A percentile compares a stretch with the other conserved stretches of the same genome.
These are phyloP conservation scores for Megaceryle torquata DNA, from an alignment of 2,113 vertebrate species.

Conservation along the genomic window DNA sequence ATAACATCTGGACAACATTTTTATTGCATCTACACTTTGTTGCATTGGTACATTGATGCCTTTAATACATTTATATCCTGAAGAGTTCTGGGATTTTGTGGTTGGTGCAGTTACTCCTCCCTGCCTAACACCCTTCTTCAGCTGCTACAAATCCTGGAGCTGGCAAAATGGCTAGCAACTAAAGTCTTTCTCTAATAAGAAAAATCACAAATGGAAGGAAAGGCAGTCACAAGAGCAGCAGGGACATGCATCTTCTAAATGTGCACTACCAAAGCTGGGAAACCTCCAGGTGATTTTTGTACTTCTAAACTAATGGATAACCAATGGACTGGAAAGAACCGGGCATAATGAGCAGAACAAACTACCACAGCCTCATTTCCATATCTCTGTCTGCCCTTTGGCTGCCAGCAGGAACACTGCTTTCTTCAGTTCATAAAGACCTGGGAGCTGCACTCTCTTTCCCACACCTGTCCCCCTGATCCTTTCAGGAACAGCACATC, in stretches of 20 bases:
- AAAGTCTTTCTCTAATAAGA: neutral
- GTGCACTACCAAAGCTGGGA: neutral
- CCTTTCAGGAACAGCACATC: neutral
- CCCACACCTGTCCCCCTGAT: neutral
- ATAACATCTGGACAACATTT: neutral
- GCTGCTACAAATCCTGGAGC: neutral
- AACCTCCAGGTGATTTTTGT: slow-evolving; percentile 24
- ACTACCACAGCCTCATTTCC: neutral
- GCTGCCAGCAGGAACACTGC: neutral
- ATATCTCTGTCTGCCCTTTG: neutral
- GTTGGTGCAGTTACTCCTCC: neutral
- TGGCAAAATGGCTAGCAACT: neutral
- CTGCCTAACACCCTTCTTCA: neutral
- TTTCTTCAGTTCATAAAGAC: neutral
- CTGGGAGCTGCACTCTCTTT: neutral
- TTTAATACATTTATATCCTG: neutral
- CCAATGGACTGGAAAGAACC: slow-evolving; percentile 41
- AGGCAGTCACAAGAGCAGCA: neutral
- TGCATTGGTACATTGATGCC: neutral
- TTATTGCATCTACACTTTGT: neutral
- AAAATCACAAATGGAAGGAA: neutral
- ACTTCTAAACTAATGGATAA: slow-evolving; percentile 39
- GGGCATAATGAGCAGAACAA: slow-evolving; percentile 28
- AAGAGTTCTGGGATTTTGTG: neutral
- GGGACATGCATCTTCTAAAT: neutral